These are phyloP conservation scores for Clusia tigrina DNA, from an alignment of 2,888 invertebrate genomes.

Conservation along the genomic window DNA sequence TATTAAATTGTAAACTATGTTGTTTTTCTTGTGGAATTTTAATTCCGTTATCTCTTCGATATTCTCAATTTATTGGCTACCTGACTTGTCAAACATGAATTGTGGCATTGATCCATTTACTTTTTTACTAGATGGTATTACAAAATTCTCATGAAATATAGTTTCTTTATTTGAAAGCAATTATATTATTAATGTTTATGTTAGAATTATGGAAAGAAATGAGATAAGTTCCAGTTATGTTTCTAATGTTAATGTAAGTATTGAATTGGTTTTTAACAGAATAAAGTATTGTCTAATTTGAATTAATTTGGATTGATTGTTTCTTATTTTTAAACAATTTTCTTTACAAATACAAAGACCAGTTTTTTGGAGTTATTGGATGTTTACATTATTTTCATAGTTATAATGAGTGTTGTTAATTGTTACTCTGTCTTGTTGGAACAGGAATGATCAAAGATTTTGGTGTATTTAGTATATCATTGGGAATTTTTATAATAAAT, in stretches of 20 bases:
- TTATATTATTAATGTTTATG: neutral
- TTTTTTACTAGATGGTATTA: neutral
- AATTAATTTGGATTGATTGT: neutral
- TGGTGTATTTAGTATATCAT: neutral
- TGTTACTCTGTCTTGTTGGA: neutral
- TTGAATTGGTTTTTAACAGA: neutral
- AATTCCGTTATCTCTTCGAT: neutral
- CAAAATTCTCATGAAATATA: neutral
- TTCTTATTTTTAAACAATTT: conserved; percentile 8
- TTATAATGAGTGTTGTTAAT: neutral
- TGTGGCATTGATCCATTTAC: neutral
- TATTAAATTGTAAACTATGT: neutral
- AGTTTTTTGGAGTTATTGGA: neutral
- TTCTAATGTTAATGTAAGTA: neutral
- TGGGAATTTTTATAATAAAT: neutral
- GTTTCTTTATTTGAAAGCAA: neutral
- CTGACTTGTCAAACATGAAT: neutral
- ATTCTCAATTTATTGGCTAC: neutral
- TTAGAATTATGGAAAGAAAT: neutral
- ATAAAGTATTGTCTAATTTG: neutral
- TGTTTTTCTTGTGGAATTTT: neutral
- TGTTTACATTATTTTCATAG: neutral
- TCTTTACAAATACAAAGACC: neutral
- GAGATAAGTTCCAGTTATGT: neutral
- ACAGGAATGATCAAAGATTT: neutral